Conservation (phyloP, 2,888 invertebrate species). For the Helobdella robusta region DNA sequence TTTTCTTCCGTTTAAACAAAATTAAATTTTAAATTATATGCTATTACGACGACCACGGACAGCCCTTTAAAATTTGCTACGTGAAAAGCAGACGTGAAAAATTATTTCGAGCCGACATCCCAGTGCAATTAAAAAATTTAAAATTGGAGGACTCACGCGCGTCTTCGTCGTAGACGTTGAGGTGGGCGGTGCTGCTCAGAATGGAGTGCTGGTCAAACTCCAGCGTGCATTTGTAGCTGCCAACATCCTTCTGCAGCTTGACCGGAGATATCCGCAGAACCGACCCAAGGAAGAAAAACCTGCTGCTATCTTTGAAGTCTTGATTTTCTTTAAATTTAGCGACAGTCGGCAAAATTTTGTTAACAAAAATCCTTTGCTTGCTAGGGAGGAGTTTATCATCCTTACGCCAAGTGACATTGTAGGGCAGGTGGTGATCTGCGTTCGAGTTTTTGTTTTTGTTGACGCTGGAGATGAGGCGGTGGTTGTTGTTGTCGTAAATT, state of each 20-base stretch:
- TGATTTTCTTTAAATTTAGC: no score
- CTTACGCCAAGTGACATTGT: constrained; percentile 4
- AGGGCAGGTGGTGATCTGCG: not conserved
- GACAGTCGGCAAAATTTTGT: no score
- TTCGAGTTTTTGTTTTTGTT: not conserved
- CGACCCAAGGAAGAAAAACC: constrained; percentile 7
- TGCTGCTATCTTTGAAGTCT: no score
- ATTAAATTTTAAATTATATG: no score
- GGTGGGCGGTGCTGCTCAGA: not conserved
- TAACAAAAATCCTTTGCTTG: no score
- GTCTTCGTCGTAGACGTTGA: constrained; percentile 5
- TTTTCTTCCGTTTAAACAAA: no score
- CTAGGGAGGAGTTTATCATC: constrained; percentile 1
- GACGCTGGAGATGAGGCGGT: not conserved
- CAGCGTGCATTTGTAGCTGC: not conserved
- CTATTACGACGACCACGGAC: no score
- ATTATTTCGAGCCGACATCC: no score
- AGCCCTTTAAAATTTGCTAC: no score
- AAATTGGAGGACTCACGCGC: no score
- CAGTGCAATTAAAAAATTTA: no score
- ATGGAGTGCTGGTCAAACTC: not conserved
- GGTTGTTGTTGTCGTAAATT: not conserved
- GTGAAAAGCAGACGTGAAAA: no score
- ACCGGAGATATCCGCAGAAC: constrained; percentile 5
- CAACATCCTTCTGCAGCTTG: not conserved